Percentiles rank a stretch among this genome's conserved stretches.
phyloP scores from a whole-genome alignment of 2,888 invertebrate genomes.

The Philereme vetulata region DNA sequence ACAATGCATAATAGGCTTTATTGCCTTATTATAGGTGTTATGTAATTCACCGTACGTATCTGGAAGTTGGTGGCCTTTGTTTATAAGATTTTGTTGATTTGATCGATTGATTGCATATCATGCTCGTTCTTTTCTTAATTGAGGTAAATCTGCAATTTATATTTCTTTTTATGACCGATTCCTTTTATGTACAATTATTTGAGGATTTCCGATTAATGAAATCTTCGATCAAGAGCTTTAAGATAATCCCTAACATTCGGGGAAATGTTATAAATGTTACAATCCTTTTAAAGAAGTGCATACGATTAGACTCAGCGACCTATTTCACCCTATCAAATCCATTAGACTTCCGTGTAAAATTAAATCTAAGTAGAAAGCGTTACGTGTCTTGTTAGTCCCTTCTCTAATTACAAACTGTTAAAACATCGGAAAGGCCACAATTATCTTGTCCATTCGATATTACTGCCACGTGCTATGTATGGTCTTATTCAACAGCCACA shows the following conservation, averaged over 20 bases:
- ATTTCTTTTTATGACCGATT: no score
- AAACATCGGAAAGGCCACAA: conserved; percentile 51
- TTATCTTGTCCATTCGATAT: conserved; percentile 56
- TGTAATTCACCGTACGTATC: conserved; percentile 31
- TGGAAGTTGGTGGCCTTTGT: conserved; percentile 27
- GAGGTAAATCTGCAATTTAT: no score
- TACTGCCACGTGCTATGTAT: conserved; percentile 45
- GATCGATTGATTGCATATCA: not conserved
- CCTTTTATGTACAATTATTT: no score
- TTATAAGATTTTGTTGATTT: conserved; percentile 7
- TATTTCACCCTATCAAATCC: conserved; percentile 31
- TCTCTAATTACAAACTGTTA: conserved; percentile 48
- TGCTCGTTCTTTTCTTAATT: no score
- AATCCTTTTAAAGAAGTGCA: conserved; percentile 1
- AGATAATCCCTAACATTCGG: no score
- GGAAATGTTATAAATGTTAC: no score
- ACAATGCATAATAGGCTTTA: conserved; percentile 52
- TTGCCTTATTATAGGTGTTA: conserved; percentile 41
- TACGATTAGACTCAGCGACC: conserved; percentile 24
- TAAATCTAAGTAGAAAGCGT: conserved; percentile 36
- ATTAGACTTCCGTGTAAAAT: conserved; percentile 32
- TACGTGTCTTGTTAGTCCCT: conserved; percentile 48
- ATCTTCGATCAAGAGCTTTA: no score
- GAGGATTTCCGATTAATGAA: no score
- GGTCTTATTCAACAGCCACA: conserved; percentile 32